A percentile compares a stretch with the other conserved stretches of the same genome.
Conservation (phyloP, 2,113 vertebrate genomes). For the Guaruba guarouba region DNA sequence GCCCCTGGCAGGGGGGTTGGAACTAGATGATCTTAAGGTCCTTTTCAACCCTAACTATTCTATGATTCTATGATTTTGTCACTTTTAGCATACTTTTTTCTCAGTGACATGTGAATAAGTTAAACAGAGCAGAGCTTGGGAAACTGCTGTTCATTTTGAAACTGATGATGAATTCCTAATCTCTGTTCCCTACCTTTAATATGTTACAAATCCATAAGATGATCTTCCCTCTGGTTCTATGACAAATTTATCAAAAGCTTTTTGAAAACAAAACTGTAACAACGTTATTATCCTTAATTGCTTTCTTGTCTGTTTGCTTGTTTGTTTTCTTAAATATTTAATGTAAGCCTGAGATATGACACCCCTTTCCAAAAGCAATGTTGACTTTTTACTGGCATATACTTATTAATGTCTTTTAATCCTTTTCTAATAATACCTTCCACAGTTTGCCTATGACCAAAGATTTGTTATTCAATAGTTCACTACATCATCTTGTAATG, state of each 20-base stretch:
- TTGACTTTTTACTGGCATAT: not conserved
- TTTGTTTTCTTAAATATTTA: not conserved
- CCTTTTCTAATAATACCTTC: not conserved
- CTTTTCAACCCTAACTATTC: no score
- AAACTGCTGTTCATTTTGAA: not conserved
- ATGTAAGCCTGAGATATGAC: not conserved
- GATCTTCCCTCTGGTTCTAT: not conserved
- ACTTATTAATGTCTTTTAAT: not conserved
- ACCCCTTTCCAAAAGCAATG: not conserved
- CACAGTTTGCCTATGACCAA: not conserved
- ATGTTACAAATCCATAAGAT: not conserved
- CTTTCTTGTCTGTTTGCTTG: not conserved
- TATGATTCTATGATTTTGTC: not conserved
- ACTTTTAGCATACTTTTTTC: not conserved
- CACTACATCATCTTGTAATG: not conserved
- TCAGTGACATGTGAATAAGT: not conserved
- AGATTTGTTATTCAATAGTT: not conserved
- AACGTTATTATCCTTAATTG: not conserved
- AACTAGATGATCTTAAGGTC: no score
- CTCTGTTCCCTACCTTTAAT: not conserved
- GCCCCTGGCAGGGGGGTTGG: no score
- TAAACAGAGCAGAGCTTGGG: not conserved
- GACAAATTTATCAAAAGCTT: not conserved
- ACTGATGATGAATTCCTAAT: not conserved
- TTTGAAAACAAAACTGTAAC: not conserved